These are phyloP conservation scores for Herpetotheres cachinnans DNA, from an alignment of 2,113 vertebrate species.

Conservation along the genomic window DNA sequence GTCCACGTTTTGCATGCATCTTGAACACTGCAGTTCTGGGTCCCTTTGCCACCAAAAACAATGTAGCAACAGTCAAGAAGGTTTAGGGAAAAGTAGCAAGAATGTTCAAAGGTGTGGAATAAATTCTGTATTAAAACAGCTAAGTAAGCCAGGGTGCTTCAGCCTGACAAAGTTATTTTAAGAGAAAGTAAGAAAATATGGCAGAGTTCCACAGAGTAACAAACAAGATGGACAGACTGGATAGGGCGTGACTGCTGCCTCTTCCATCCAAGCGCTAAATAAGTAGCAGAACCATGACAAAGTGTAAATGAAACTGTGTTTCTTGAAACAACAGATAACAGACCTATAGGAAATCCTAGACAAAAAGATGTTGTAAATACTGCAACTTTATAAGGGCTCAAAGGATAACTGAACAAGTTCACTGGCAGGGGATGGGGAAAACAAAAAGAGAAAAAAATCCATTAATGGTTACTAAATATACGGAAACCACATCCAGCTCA, in stretches of 20 bases:
- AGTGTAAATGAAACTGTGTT: background rate
- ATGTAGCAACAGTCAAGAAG: accelerated
- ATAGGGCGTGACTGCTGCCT: background rate
- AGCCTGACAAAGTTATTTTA: background rate
- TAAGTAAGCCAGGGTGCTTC: background rate
- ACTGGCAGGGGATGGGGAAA: background rate
- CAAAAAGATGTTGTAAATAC: background rate
- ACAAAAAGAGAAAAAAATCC: background rate
- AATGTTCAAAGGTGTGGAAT: background rate
- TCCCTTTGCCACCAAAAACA: background rate
- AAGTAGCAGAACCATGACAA: background rate
- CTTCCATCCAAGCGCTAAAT: background rate
- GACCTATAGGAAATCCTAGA: background rate
- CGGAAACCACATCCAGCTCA: constrained; percentile 63
- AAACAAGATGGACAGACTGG: background rate
- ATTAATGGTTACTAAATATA: constrained; percentile 66
- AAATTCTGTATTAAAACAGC: background rate
- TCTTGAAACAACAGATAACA: background rate
- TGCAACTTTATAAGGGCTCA: background rate
- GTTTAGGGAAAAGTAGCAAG: background rate
- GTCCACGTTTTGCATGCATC: background rate
- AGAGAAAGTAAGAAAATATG: background rate
- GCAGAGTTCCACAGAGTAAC: background rate
- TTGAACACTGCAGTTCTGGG: background rate
- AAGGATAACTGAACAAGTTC: background rate